Evolutionary conservation across 2,888 invertebrate species (phyloP), one percentile per base, ranked within the genome.

Genomic region (Aleiodes alternator): DNA sequence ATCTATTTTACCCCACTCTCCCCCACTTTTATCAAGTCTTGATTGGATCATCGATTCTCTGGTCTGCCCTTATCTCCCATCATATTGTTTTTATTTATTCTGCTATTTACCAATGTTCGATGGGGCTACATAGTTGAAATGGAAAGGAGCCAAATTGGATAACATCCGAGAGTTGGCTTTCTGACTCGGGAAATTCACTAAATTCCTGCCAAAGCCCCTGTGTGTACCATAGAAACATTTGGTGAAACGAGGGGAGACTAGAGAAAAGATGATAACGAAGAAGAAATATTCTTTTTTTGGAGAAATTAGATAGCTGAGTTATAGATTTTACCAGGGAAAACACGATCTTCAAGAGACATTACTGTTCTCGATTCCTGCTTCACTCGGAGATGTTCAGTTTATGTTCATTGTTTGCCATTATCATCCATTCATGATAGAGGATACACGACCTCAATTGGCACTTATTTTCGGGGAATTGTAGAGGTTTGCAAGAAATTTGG

Each of bases 231-330:
- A 11, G 72, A 53, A 59, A 9, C 4, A n/a, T 34, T n/a, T 57
- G 61, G 56, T 69, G 29, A 31, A 38, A 16, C 23, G 48, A 51
- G 70, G 59, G 68, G 50, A 73, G 66, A 50, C 38, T 48, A 23
- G 34, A 16, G 55, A 50, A 29, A 23, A 34, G 66, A 53, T 16
- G 38, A 51, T 34, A 76, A 76, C 70, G 71, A 53, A 50, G 64
- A 68, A 73, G 76, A 75, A 76, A 55, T 29, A 51, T 51, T 51
- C 23, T 53, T 14, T 23, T 53, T 31, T 31, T 7, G 43, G 6
- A 12, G 23, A 53, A 56, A 80, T 79, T 80, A 79, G 75, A 80
- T 77, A 71, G 77, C 76, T 76, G 76, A 77, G 79, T 78, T 79
- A 78, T 75, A 76, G 76, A 76, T 77, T 78, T 74, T 71, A 34